Evolutionary conservation across 2,797 vertebrate genomes (phyloP), one percentile per base, ranked within the genome.

Genomic region (Ispidina picta): DNA sequence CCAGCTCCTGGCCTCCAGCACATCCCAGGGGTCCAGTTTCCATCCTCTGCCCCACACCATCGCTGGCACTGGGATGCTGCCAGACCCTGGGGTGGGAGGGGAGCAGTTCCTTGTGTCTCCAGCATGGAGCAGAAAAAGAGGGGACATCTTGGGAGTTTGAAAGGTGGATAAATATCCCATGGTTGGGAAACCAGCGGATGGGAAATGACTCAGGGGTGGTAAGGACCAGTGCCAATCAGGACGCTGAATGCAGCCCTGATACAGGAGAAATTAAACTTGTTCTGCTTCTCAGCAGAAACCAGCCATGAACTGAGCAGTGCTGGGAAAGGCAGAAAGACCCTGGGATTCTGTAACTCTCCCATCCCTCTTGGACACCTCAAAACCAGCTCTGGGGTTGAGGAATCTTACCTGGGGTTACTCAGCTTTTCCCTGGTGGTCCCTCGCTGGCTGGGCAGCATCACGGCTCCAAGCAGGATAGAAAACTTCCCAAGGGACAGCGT

Each of bases 41-140:
- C 80, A 31, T 6, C 59, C 83, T 8, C 35, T 20, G 29, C 18
- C n/a, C 62, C 5, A 0, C 4, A 8, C 6, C 3, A 28, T 21
- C 0, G 1, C 19, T n/a, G 6, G 1, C 14, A 0, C 0, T 0
- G 4, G 21, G 41, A 8, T 2, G 66, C 35, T 23, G 52, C 0
- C 2, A 25, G 28, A 46, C 44, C 44, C 44, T 20, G 9, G 44
- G 26, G 9, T 28, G 16, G 6, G 37, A 37, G 15, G 49, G 26
- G 51, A 52, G n/a, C 52, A 39, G 60, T 25, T 25, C 21, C 51
- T 39, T 33, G 9, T 1, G 0, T 26, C 41, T 33, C 20, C 15
- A 16, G 31, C 9, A 2, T 5, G 1, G 48, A 21, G 46, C 0
- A 1, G 54, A 12, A 9, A 65, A 14, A 0, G 0, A 7, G 31